Conservation (phyloP, 2,888 invertebrate genomes). For the Corbicula japonica region DNA sequence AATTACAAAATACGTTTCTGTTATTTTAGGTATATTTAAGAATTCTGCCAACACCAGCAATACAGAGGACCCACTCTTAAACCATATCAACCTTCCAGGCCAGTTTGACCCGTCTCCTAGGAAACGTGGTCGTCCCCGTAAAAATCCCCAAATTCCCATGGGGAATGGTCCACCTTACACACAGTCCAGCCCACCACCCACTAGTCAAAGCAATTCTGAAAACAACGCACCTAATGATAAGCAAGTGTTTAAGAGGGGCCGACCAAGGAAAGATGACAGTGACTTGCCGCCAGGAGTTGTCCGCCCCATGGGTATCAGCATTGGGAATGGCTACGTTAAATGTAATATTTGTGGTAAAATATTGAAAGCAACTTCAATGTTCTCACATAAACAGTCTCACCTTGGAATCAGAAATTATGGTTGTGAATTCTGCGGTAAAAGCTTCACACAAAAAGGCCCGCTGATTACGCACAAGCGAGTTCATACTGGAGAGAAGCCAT, state of each 20-base stretch:
- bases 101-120: constrained; percentile 16
- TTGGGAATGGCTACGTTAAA: constrained; percentile 53
- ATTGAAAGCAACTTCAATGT: constrained; percentile 55
- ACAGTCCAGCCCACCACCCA: constrained; percentile 22
- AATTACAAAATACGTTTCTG: not conserved
- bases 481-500: constrained; percentile 59
- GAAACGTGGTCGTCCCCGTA: constrained; percentile 46
- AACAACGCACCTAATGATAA: constrained; percentile 15
- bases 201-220: constrained; percentile 22
- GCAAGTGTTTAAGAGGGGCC: constrained; percentile 21
- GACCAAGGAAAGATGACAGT: constrained; percentile 47
- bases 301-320: constrained; percentile 42
- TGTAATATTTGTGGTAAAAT: constrained; percentile 61
- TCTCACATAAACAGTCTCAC: constrained; percentile 56
- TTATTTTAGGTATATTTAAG: constrained; percentile 31
- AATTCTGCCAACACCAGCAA: constrained; percentile 12
- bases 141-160: constrained; percentile 1
- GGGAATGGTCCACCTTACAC: not conserved
- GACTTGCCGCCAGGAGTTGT: constrained; percentile 28
- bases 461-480: constrained; percentile 51
- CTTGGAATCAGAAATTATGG: constrained; percentile 53
- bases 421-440: constrained; percentile 57
- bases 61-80: constrained; percentile 2
- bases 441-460: constrained; percentile 56
- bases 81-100: constrained; percentile 1